These are phyloP conservation scores for Drosophila merina DNA, from an alignment of 2,888 invertebrate species.

Conservation along the genomic window DNA sequence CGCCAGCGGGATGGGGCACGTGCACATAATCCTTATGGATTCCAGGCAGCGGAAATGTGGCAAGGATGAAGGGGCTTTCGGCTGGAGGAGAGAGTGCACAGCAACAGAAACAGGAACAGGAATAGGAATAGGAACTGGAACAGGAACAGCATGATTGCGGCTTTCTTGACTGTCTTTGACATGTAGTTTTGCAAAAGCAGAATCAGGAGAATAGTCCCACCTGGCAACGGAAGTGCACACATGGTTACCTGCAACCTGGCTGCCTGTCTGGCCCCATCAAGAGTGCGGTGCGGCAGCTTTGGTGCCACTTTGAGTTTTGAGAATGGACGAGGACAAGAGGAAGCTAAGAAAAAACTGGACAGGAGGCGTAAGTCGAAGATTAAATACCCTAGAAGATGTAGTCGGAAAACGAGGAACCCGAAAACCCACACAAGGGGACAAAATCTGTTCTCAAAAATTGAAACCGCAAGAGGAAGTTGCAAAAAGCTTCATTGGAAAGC, in stretches of 20 bases:
- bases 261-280: slow-evolving; percentile 3
- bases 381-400: background rate
- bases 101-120: background rate
- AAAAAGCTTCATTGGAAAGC: background rate
- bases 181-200: slow-evolving; percentile 35
- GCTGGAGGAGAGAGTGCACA: background rate
- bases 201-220: slow-evolving; percentile 28
- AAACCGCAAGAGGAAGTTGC: no score
- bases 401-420: no score
- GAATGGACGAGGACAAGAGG: background rate
- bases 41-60: background rate
- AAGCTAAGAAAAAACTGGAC: background rate
- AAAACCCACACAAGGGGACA: no score
- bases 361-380: background rate
- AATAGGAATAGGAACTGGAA: background rate
- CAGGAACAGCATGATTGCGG: slow-evolving; percentile 59
- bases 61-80: background rate
- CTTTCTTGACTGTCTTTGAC: slow-evolving; percentile 55
- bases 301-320: slow-evolving; percentile 16
- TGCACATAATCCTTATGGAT: slow-evolving; percentile 1
- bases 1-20: background rate
- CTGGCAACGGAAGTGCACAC: slow-evolving; percentile 48
- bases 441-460: no score
- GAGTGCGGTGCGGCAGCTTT: slow-evolving; percentile 9
- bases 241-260: background rate